These are phyloP conservation scores for Drosophila seclusa DNA, from an alignment of 2,888 invertebrate genomes.

Conservation along the genomic window DNA sequence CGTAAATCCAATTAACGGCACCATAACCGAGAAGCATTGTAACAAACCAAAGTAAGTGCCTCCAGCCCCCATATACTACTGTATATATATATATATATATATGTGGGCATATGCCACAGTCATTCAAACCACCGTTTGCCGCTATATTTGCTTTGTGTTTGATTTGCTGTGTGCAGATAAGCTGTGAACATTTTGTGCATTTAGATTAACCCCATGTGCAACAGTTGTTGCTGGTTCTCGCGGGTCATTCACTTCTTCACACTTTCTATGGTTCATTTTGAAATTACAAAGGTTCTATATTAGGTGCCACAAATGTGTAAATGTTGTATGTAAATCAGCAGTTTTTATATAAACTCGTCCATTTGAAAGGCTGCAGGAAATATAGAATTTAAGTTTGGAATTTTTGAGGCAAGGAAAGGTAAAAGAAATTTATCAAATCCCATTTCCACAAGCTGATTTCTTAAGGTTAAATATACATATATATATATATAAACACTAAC, in stretches of 20 bases:
- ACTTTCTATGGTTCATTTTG: constrained; percentile 16
- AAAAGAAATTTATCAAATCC: not conserved
- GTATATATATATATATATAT: not conserved
- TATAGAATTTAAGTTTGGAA: too few relatives aligned
- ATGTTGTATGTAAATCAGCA: not conserved
- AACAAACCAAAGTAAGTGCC: constrained; percentile 92
- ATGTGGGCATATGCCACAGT: too few relatives aligned
- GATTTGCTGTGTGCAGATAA: constrained; percentile 30
- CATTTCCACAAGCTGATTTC: too few relatives aligned
- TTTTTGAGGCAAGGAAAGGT: not conserved
- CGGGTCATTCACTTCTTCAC: constrained; percentile 38
- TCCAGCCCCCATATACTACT: constrained; percentile 24
- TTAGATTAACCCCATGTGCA: constrained; percentile 45
- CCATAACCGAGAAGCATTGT: constrained; percentile 97
- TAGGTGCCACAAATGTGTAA: not conserved
- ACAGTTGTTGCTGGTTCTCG: constrained; percentile 34
- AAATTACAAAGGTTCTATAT: not conserved
- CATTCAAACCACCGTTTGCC: constrained; percentile 19
- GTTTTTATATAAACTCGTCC: too few relatives aligned
- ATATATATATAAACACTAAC: not conserved
- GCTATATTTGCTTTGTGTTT: constrained; percentile 1
- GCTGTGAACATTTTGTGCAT: constrained; percentile 23
- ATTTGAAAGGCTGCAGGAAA: too few relatives aligned
- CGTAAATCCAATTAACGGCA: constrained; percentile 95
- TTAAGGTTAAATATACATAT: not conserved